A percentile compares a stretch with the other conserved stretches of the same genome.
Conservation (phyloP, 2,113 vertebrate species). For the Accipiter cooperii region DNA sequence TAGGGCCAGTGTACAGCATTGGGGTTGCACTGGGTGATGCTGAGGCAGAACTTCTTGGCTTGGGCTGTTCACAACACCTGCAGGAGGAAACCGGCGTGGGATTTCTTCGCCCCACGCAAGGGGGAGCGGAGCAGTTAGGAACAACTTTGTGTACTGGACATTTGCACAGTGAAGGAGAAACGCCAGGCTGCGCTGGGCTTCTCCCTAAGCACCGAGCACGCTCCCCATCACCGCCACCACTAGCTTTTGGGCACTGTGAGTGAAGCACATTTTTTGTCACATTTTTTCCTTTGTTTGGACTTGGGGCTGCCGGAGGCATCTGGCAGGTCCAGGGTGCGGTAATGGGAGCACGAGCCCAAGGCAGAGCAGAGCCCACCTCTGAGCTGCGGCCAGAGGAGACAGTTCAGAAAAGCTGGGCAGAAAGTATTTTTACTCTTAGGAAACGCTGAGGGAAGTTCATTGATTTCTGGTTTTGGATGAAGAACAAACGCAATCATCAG, state of each 20-base stretch:
- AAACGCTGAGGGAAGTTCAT: background rate
- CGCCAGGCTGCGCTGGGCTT: background rate
- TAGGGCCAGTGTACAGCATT: fast-evolving
- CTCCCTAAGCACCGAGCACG: fast-evolving
- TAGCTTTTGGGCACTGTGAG: background rate
- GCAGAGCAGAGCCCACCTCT: background rate
- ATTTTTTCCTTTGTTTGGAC: background rate
- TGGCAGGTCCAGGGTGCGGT: background rate
- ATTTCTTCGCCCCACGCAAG: background rate
- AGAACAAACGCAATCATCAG: background rate
- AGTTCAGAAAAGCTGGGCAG: background rate
- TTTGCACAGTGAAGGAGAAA: background rate
- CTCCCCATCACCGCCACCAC: background rate
- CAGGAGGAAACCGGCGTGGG: background rate
- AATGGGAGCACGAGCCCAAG: background rate
- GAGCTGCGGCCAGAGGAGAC: background rate
- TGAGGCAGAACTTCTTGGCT: fast-evolving
- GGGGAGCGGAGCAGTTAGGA: background rate
- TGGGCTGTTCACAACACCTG: background rate
- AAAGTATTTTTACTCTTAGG: background rate
- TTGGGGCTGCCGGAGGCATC: background rate
- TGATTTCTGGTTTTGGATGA: background rate
- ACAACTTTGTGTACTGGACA: no score
- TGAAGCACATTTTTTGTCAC: background rate
- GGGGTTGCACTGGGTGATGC: background rate